Evolutionary conservation across 2,888 invertebrate species (phyloP), one percentile per base, ranked within the genome.

Genomic region (Amblyteles armatorius): DNA sequence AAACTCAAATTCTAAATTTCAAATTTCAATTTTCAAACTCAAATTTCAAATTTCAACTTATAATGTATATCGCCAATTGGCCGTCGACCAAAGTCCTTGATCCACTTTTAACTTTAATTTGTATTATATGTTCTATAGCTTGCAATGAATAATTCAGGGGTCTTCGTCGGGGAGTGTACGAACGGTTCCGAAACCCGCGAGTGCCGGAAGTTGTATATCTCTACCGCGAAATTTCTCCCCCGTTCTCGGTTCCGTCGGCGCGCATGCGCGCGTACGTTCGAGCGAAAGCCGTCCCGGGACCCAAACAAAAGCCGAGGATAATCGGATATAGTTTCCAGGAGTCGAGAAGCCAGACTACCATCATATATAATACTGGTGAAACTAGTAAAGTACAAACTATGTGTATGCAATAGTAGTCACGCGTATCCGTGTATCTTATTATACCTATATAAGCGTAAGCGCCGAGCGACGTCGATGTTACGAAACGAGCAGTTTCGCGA

Each of bases 401-500:
- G 48, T 19, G 22, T 36, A 36, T 26, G 40, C 16, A 26, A 44
- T 29, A 36, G 16, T 60, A 60, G 6, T 60, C 16, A 4, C 26
- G 29, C 19, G 6, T 22, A 22, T 19, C 16, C 1, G 60, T 9
- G 7, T 74, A 33, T 36, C 29, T 65, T 57, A 36, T 68, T 48
- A 29, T 22, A 36, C 16, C 22, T 71, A 73, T 40, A 36, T 11
- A 22, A 22, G 36, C 22, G 60, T 65, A 63, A 63, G 19, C 65
- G 50, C 19, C 29, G 13, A 36, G 65, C 65, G 76, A 52, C 65
- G 48, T 19, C 19, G 57, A 69, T 52, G 26, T 82, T 82, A 76
- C 82, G 71, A 79, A 83, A 83, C 79, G n/a, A 65, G 71, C 36
- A 78, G 68, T 81, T 81, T 78, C 68, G 80, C 73, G 79, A 81